Percentiles rank a stretch among this genome's conserved stretches.
Evolutionary conservation across 1,140 invertebrate species (phyloP).

Genomic region (Charaxes varanes): DNA sequence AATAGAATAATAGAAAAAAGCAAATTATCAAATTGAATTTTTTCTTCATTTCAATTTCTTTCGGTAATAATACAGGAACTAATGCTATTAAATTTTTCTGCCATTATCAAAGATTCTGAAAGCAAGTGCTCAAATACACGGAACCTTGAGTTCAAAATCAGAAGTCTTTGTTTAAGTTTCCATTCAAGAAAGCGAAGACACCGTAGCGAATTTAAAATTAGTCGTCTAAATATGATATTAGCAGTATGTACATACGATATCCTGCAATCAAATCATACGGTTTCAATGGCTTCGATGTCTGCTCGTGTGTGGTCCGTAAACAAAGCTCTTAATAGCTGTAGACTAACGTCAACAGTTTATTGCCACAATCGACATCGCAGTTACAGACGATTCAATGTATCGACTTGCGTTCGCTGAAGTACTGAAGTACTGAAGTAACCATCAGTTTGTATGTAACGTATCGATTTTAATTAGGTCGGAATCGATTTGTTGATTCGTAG

Average conservation of each 20-base stretch:
- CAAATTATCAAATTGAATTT: too few relatives aligned
- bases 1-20: too few relatives aligned
- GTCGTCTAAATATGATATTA: slow-evolving; percentile 54
- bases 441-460: slow-evolving; percentile 23
- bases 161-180: slow-evolving; percentile 6
- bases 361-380: slow-evolving; percentile 55
- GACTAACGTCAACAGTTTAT: slow-evolving; percentile 59
- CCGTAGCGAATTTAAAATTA: slow-evolving; percentile 18
- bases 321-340: slow-evolving; percentile 60
- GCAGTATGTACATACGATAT: slow-evolving; percentile 64
- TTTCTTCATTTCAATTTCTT: too few relatives aligned
- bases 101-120: too few relatives aligned
- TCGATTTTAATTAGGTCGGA: slow-evolving; percentile 36
- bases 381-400: slow-evolving; percentile 52
- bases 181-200: slow-evolving; percentile 9
- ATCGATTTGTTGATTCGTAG: background rate
- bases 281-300: slow-evolving; percentile 48
- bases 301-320: slow-evolving; percentile 65
- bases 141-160: too few relatives aligned
- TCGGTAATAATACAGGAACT: too few relatives aligned
- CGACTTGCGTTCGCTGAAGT: slow-evolving; percentile 40
- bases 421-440: too few relatives aligned
- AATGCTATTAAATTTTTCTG: too few relatives aligned
- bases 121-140: too few relatives aligned
- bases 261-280: slow-evolving; percentile 66